phyloP scores from a whole-genome alignment of 1,140 invertebrate species.

The Drosophila bocqueti region DNA sequence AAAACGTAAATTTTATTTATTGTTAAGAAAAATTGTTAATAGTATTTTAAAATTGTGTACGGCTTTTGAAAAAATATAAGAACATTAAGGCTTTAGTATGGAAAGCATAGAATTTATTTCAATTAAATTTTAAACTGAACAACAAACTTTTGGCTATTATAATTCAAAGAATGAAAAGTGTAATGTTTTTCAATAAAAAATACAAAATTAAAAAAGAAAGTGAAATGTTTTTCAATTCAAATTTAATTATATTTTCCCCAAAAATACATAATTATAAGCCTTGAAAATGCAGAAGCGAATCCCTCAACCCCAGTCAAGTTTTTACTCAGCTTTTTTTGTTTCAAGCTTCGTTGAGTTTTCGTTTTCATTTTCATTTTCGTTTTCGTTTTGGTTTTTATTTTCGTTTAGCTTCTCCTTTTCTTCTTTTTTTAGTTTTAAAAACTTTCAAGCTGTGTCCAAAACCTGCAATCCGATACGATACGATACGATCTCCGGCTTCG shows the following conservation, averaged over 20 bases:
- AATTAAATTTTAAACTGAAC: no score
- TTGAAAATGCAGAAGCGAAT: slow-evolving; percentile 10
- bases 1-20: slow-evolving; percentile 1
- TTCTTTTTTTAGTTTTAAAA: slow-evolving; percentile 42
- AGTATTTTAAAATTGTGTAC: background rate
- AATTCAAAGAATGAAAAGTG: no score
- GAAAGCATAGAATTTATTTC: no score
- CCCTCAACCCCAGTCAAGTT: slow-evolving; percentile 26
- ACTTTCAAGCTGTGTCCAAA: slow-evolving; percentile 67
- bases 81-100: background rate
- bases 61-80: background rate
- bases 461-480: slow-evolving; percentile 27
- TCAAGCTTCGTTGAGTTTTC: slow-evolving; percentile 61
- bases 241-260: background rate
- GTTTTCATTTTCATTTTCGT: slow-evolving; percentile 22
- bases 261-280: slow-evolving; percentile 18
- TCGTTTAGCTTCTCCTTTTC: slow-evolving; percentile 33
- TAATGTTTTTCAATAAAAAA: no score
- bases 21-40: background rate
- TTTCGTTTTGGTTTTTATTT: slow-evolving; percentile 23
- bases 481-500: slow-evolving; percentile 37
- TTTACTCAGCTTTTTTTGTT: slow-evolving; percentile 52
- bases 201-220: background rate
- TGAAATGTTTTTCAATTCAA: background rate
- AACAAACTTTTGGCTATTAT: no score